Evolutionary conservation across 2,888 invertebrate genomes (phyloP).

Genomic region (Drosophila macrospina): DNA sequence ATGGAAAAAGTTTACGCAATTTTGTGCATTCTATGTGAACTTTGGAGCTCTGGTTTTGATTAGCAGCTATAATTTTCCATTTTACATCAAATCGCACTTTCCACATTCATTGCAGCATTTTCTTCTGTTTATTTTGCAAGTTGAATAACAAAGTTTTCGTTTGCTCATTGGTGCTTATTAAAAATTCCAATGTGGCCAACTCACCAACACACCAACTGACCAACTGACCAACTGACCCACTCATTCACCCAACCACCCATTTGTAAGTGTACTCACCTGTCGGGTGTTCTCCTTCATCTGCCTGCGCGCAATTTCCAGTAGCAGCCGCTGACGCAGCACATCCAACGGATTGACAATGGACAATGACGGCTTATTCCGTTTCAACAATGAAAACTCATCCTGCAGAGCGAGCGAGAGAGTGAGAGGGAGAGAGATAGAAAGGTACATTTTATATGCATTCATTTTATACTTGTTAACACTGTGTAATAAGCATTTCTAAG

Average conservation of each 20-base stretch:
- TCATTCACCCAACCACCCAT: not conserved
- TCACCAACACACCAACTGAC: conserved; percentile 66
- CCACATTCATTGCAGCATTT: conserved; percentile 21
- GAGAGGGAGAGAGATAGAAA: conserved; percentile 10
- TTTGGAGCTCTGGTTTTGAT: conserved; percentile 66
- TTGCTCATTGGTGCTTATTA: conserved; percentile 66
- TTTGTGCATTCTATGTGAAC: conserved; percentile 20
- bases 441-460: conserved; percentile 38
- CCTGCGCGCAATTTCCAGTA: conserved; percentile 93
- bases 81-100: conserved; percentile 45
- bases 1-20: conserved; percentile 56
- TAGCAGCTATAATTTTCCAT: conserved; percentile 43
- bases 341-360: conserved; percentile 95
- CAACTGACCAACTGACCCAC: conserved; percentile 19
- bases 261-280: conserved; percentile 85
- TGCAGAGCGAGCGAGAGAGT: conserved; percentile 37
- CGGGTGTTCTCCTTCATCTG: conserved; percentile 91
- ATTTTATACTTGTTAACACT: conserved; percentile 36
- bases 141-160: conserved; percentile 57
- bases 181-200: conserved; percentile 57
- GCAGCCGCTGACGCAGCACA: conserved; percentile 92
- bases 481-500: conserved; percentile 37
- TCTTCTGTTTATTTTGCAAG: conserved; percentile 60
- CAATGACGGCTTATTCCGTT: conserved; percentile 90
- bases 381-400: conserved; percentile 86